Conservation (phyloP, 1,140 invertebrate genomes). For the Littorina saxatilis region DNA sequence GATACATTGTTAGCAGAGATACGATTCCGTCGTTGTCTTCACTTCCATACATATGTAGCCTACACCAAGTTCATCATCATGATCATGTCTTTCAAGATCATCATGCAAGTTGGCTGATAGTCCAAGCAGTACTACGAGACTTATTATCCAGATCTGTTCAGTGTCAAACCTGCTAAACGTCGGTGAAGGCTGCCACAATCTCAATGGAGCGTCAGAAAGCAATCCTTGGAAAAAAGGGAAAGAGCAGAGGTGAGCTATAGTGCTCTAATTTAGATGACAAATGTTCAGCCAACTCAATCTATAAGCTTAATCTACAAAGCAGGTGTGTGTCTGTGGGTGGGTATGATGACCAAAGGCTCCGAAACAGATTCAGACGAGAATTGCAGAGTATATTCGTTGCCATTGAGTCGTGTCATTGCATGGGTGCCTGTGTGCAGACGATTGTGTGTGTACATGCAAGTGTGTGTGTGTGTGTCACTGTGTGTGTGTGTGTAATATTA, state of each 20-base stretch:
- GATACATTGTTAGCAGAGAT: too few relatives aligned
- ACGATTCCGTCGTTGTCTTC: too few relatives aligned
- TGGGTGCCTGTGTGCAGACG: not conserved
- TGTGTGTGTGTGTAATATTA: not conserved
- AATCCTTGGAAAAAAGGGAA: constrained; percentile 37
- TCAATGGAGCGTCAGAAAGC: constrained; percentile 42
- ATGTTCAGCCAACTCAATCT: not conserved
- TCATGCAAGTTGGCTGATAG: too few relatives aligned
- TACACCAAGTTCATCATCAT: too few relatives aligned
- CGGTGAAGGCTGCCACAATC: not conserved
- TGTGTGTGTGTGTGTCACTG: constrained; percentile 1
- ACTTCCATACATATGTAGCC: too few relatives aligned
- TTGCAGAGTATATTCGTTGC: too few relatives aligned
- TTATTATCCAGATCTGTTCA: too few relatives aligned
- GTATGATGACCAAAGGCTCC: too few relatives aligned
- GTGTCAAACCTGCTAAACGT: not conserved
- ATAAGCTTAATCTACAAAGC: not conserved
- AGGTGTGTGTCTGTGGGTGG: not conserved
- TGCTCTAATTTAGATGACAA: not conserved
- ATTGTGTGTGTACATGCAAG: not conserved
- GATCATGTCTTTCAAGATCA: too few relatives aligned
- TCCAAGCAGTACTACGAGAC: too few relatives aligned
- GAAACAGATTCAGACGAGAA: not conserved
- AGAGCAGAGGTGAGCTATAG: constrained; percentile 36
- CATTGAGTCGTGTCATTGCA: not conserved